These are phyloP conservation scores for Uloborus diversus DNA, from an alignment of 1,140 invertebrate species.

Conservation along the genomic window DNA sequence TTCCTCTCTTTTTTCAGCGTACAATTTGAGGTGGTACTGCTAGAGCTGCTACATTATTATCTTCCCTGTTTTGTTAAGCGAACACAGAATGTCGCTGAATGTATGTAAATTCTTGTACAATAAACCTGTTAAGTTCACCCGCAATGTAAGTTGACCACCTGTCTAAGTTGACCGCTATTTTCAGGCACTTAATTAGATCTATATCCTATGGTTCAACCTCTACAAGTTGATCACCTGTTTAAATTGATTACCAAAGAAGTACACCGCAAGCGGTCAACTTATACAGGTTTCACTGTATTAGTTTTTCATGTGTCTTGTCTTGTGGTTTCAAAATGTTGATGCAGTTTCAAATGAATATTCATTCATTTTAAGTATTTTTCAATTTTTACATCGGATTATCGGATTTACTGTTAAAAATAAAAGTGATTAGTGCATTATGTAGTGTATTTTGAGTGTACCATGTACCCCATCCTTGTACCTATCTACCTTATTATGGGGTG, in stretches of 20 bases:
- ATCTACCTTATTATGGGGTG: background rate
- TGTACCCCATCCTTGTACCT: background rate
- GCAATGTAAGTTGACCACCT: too few species aligned
- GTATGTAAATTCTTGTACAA: too few species aligned
- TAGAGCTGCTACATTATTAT: background rate
- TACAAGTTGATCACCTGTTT: too few species aligned
- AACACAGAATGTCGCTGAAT: too few species aligned
- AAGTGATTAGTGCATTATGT: background rate
- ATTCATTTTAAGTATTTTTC: background rate
- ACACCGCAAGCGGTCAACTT: too few species aligned
- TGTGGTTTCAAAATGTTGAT: background rate
- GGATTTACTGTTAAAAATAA: background rate
- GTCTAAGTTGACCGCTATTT: too few species aligned
- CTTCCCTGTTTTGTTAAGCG: background rate
- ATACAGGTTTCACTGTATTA: too few species aligned
- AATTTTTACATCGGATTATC: background rate
- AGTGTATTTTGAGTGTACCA: background rate
- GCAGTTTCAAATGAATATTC: background rate
- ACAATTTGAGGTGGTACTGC: background rate
- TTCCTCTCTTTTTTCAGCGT: too few species aligned
- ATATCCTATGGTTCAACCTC: too few species aligned
- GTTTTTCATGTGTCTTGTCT: background rate
- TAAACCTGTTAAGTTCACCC: too few species aligned
- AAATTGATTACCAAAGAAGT: too few species aligned
- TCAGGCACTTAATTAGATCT: too few species aligned